Percentiles rank a stretch among this genome's conserved stretches.
These are phyloP conservation scores for Chironomus riparius DNA, from an alignment of 2,888 invertebrate genomes.

Conservation along the genomic window DNA sequence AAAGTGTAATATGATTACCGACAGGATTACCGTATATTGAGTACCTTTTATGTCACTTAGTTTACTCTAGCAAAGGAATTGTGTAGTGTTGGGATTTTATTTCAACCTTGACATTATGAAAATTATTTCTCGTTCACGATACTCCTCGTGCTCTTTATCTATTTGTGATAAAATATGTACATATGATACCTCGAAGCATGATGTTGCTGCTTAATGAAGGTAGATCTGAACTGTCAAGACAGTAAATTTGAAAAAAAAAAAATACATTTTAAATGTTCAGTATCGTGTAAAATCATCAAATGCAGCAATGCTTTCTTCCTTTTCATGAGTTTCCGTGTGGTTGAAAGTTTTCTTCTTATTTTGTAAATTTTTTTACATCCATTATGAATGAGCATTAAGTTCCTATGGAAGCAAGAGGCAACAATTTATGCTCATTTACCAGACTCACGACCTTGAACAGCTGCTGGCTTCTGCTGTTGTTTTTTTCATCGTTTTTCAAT, in stretches of 20 bases:
- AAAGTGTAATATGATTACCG: not conserved
- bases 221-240: not conserved
- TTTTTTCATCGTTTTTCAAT: too few relatives aligned
- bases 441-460: not conserved
- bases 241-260: not conserved
- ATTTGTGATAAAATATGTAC: not conserved
- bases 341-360: too few relatives aligned
- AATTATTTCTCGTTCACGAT: not conserved
- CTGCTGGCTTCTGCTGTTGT: not conserved
- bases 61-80: not conserved
- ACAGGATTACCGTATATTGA: not conserved
- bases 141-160: not conserved
- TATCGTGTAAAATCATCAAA: not conserved
- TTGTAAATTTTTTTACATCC: too few relatives aligned
- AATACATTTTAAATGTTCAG: not conserved
- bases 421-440: too few relatives aligned
- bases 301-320: not conserved
- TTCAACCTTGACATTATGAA: not conserved
- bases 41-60: too few relatives aligned
- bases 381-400: too few relatives aligned
- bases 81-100: not conserved
- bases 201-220: not conserved
- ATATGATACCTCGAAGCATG: not conserved
- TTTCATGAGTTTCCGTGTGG: not conserved
- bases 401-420: too few relatives aligned